Percentiles rank a stretch among this genome's conserved stretches.
Conservation (phyloP, 2,888 invertebrate genomes). For the Hesperia comma region DNA sequence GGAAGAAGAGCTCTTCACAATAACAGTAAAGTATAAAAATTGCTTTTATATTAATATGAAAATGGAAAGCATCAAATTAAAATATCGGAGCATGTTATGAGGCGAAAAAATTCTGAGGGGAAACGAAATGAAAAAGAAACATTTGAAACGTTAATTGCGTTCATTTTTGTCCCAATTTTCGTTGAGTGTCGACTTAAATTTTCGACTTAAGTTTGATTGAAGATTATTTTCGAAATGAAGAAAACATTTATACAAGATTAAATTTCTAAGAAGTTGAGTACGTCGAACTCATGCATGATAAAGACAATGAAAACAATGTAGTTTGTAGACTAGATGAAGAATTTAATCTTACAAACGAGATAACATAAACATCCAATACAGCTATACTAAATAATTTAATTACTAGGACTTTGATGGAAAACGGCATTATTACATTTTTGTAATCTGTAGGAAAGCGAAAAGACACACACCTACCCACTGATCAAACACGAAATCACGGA, state of each 20-base stretch:
- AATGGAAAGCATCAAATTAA: not conserved
- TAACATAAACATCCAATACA: too few species aligned
- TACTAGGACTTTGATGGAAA: too few species aligned
- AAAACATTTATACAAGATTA: constrained; percentile 19
- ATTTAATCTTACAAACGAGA: too few species aligned
- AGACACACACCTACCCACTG: too few species aligned
- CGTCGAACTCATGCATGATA: not conserved
- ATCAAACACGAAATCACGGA: too few species aligned
- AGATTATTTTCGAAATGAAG: constrained; percentile 29
- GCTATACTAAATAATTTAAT: too few species aligned
- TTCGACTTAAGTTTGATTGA: constrained; percentile 36
- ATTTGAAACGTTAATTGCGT: constrained; percentile 32
- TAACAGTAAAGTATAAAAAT: not conserved
- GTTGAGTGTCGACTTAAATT: constrained; percentile 35
- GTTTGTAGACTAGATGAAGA: too few species aligned
- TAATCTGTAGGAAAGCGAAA: too few species aligned
- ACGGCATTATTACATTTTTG: too few species aligned
- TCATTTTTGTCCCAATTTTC: constrained; percentile 34
- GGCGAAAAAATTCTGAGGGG: constrained; percentile 21
- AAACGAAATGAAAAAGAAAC: constrained; percentile 31
- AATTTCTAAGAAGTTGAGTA: constrained; percentile 6
- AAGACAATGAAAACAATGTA: too few species aligned
- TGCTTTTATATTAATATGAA: constrained; percentile 3
- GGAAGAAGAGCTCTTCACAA: not conserved
- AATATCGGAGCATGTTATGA: constrained; percentile 22